Base-by-base conservation (phyloP, 2,797 vertebrate genomes). In the Lemur catta region DNA sequence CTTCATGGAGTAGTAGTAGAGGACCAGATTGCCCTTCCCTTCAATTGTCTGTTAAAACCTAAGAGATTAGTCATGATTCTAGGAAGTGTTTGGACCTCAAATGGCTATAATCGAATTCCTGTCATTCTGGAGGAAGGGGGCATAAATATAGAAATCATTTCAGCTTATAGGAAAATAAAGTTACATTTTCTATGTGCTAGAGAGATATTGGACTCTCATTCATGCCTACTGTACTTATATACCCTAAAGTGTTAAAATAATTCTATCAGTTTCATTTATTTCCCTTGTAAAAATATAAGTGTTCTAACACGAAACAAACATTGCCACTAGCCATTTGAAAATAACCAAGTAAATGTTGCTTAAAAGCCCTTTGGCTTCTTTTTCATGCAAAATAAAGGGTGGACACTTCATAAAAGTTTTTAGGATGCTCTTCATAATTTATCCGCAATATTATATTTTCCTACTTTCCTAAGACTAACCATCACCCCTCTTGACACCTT, bases 131-230 rank as follows among this genome's bases (percentile, higher is more conserved):
- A 4, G 78, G 41, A 93, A 81, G 59, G 20, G 22, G 2, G 3
- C n/a, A 61, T 63, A 81, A 71, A 84, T 91, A 46, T n/a, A 76
- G 75, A 92, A 61, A 89, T 72, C 8, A 63, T 57, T 85, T 87
- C 65, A 67, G 17, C 35, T 84, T 48, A n/a, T 26, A 63, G 33
- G 14, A 91, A 84, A 80, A 71, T 41, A 76, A 82, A 75, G 35
- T 79, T 93, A 61, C 1, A 52, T 67, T 89, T 74, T 24, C 4
- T 84, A 46, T 33, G 13, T 43, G 33, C 18, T 67, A 71, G 14
- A 78, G 24, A 57, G 24, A 57, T 67, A 48, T 87, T 80, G 15
- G 4, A n/a, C 28, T 61, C 24, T 84, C 46, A 89, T 81, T 91
- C 24, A 55, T n/a, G 43, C 3, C 10, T 63, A 41, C 22, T 61